Evolutionary conservation across 2,888 invertebrate species (phyloP).

Genomic region (Proisotoma minuta): DNA sequence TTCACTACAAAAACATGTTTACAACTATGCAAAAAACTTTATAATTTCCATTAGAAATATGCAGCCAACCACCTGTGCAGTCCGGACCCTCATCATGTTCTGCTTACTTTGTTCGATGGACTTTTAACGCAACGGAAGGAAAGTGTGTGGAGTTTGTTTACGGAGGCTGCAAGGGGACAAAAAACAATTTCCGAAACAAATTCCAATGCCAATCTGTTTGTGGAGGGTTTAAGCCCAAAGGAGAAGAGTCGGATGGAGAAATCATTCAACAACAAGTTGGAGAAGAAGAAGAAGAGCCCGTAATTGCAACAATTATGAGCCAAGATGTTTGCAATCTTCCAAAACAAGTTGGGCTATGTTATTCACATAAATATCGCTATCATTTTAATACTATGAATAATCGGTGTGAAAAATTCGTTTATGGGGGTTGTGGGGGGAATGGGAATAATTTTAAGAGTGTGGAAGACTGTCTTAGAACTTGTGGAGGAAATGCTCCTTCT

Average conservation of each 20-base stretch:
- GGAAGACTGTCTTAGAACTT: conserved; percentile 37
- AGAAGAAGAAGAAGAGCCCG: not conserved
- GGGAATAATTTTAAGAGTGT: conserved; percentile 36
- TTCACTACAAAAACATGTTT: not conserved
- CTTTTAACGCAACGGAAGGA: conserved; percentile 26
- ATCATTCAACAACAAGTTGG: too few species aligned
- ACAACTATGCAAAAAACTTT: not conserved
- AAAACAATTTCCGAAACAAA: conserved; percentile 35
- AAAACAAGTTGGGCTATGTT: conserved; percentile 31
- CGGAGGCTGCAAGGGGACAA: conserved; percentile 45
- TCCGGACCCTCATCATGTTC: conserved; percentile 23
- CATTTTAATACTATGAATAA: conserved; percentile 31
- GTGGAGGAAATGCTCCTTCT: conserved; percentile 39
- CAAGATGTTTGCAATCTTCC: conserved; percentile 30
- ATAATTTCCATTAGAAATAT: not conserved
- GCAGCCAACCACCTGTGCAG: not conserved
- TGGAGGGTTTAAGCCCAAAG: conserved; percentile 25
- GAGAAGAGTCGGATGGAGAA: conserved; percentile 8
- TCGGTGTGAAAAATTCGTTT: conserved; percentile 35
- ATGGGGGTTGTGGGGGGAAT: conserved; percentile 46
- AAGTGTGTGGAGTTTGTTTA: conserved; percentile 37
- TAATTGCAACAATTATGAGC: not conserved
- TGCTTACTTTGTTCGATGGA: conserved; percentile 37
- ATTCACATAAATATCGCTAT: conserved; percentile 24
- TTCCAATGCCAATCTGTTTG: conserved; percentile 31